phyloP scores from a whole-genome alignment of 1,140 invertebrate genomes.

The Babylonia areolata region DNA sequence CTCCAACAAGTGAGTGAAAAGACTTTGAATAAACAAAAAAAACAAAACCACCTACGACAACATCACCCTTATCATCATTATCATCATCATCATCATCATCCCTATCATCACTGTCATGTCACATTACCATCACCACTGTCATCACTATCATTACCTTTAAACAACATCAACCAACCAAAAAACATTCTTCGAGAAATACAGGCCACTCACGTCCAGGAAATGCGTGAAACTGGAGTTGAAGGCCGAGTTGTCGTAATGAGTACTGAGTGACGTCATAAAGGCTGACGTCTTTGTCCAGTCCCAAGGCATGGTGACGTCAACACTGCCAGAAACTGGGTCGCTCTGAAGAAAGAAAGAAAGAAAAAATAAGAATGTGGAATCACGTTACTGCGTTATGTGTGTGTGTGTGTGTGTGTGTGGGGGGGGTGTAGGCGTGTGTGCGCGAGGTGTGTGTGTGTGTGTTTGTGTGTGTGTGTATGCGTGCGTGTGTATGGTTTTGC shows the following conservation, averaged over 20 bases:
- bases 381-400: not conserved
- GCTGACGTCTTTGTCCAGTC: slow-evolving; percentile 39
- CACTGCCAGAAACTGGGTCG: not conserved
- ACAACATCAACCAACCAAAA: too few relatives aligned
- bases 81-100: too few relatives aligned
- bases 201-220: slow-evolving; percentile 36
- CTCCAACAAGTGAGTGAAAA: too few relatives aligned
- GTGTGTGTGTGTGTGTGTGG: not conserved
- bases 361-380: not conserved
- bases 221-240: slow-evolving; percentile 28
- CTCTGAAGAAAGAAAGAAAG: not conserved
- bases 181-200: too few relatives aligned
- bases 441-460: not conserved
- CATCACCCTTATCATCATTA: too few relatives aligned
- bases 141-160: too few relatives aligned
- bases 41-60: too few relatives aligned
- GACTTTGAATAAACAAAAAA: too few relatives aligned
- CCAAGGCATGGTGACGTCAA: slow-evolving; percentile 48
- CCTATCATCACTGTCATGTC: too few relatives aligned
- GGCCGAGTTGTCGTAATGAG: slow-evolving; percentile 38
- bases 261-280: slow-evolving; percentile 46
- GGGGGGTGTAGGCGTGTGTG: not conserved
- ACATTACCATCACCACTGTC: too few relatives aligned
- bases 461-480: too few relatives aligned
- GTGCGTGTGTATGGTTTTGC: too few relatives aligned